Evolutionary conservation across 2,113 vertebrate genomes (phyloP), one percentile per base, ranked within the genome.

Genomic region (Hippolais icterina): DNA sequence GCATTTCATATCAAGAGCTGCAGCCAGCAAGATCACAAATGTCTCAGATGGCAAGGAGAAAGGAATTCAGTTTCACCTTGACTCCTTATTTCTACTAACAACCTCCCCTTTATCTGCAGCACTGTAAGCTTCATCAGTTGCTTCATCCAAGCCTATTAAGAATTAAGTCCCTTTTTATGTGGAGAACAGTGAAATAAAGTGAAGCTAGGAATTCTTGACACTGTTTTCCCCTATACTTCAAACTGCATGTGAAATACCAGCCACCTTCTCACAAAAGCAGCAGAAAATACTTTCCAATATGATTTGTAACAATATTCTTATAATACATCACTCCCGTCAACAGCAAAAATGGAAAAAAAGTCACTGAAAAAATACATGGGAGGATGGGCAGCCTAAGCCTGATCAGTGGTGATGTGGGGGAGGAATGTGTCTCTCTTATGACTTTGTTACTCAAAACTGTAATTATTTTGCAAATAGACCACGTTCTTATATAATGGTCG

Each of bases 61-160:
- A 77, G 29, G 20, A 16, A 92, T 84, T 91, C 52, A 25, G 9
- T 82, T 95, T 89, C 65, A 84, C 81, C 46, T 81, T 93, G 54
- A 82, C 50, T 94, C 46, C 50, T 57, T 59, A 54, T 91, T 89
- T 92, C 42, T 2, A 2, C 56, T 49, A 61, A 56, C 41, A 94
- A 79, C 53, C 39, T 85, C 68, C 21, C 15, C 41, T 69, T 79
- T 91, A 63, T 91, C 66, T 93, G 44, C 33, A 85, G 18, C 54
- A 60, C 63, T 87, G 59, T 78, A 71, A 87, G 37, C 42, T 76
- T 31, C 59, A 76, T 85, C 63, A 95, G 54, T 33, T 91, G 56
- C 46, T 81, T 80, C 61, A 84, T 56, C 47, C 4, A 1, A 59
- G 69, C 39, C 60, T 77, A 59, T 41, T 46, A 83, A 79, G 69